These are phyloP conservation scores for Dryococelus australis DNA, from an alignment of 2,888 invertebrate genomes.

Conservation along the genomic window DNA sequence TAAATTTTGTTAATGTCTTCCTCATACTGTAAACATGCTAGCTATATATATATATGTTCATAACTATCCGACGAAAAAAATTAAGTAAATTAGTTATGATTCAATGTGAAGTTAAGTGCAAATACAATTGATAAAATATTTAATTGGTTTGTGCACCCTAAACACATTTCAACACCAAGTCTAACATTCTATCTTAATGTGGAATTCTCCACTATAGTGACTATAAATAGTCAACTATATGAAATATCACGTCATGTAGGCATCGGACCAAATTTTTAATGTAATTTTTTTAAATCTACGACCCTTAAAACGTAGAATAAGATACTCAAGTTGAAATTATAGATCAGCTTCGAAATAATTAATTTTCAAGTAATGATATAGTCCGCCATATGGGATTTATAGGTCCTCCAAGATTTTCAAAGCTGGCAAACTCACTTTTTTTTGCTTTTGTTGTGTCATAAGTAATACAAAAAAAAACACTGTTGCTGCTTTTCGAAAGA, in stretches of 20 bases:
- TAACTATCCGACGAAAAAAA: not conserved
- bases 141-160: not conserved
- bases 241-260: not conserved
- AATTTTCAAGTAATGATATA: no score
- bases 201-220: not conserved
- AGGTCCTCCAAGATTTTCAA: conserved; percentile 1
- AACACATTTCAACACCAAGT: not conserved
- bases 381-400: not conserved
- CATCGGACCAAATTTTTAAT: not conserved
- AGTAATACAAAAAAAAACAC: not conserved
- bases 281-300: not conserved
- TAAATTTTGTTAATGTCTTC: no score
- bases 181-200: not conserved
- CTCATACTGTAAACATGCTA: not conserved
- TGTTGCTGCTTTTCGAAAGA: not conserved
- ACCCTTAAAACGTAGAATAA: no score
- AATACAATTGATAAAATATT: not conserved
- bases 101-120: no score
- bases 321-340: no score
- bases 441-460: not conserved
- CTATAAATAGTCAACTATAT: not conserved
- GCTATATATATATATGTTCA: not conserved
- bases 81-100: not conserved
- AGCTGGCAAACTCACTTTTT: not conserved
- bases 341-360: no score